Base-by-base conservation (phyloP, 23 tunicate genomes). In the Oikopleura dioica region DNA sequence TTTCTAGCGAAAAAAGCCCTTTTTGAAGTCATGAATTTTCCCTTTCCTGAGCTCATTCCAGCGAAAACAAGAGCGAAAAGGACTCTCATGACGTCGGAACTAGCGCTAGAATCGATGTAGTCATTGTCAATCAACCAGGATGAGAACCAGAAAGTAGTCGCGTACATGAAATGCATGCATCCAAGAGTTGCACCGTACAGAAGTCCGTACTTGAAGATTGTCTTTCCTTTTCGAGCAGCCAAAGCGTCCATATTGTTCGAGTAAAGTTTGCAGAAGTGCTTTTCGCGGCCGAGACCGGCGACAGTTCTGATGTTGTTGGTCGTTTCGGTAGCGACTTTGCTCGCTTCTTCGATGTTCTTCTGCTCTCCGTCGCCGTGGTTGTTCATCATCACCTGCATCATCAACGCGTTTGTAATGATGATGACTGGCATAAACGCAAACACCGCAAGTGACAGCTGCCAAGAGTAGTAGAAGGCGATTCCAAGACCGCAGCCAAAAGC, bases 261-360 rank as follows among this genome's bases (percentile, higher is more conserved):
- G 78, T 85, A 91, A 28, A 80, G 79, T 28, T 78, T 58, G 79
- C 38, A 77, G 59, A 91, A 79, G 55, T 38, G 59, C 35, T 58
- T 33, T 78, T 91, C 97, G 51, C 80, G 82, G 1, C 92, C 82
- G 33, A 91, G 82, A 35, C 87, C 85, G 34, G 84, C 94, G 9
- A 91, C 99, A 1, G 99, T 94, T 67, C 99, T 59, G 37, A 94
- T 81, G 50, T 94, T 94, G 33, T 83, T 0, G 0, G 99, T 94
- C 0, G 95, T 95, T 81, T 94, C 99, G 28, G 89, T 84, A 0
- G 99, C 82, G 32, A 94, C 81, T 37, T 76, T 50, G 0, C 99
- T 95, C 4, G 99, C 89, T 81, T 83, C 68, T 37, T 94, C 99
- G 59, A 78, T 80, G n/a, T 95, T 88, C 77, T 94, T 86, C 34